Evolutionary conservation across 92 coral and sea anemone species (phyloP), one percentile per base, ranked within the genome.

Genomic region (Epizoanthus illoricatus): DNA sequence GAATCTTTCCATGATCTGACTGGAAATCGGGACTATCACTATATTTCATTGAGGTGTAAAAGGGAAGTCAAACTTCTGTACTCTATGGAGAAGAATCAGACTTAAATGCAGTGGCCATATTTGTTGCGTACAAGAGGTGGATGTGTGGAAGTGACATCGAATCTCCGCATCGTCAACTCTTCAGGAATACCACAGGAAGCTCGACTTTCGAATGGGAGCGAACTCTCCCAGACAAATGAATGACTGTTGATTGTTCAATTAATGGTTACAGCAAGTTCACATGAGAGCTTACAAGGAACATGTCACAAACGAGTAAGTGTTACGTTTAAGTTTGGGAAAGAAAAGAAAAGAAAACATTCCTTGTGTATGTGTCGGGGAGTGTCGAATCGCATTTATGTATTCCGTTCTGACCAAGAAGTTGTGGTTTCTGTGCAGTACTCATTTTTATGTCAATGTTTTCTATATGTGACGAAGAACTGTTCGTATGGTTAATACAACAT

Each of bases 261-360:
- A 52, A 72, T 72, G 76, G 33, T 72, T 49, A 52, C 76, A 47
- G 41, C 76, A 72, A 72, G 76, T 39, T 72, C 76, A 72, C 76
- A 52, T 72, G 76, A 72, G 76, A 72, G 62, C 62, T 1, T 72
- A 33, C 39, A 36, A 72, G 41, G 62, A 49, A 52, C 60, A 72
- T 72, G 76, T 72, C 76, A 72, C 76, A 72, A 72, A 72, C 40
- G 9, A 72, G 76, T 72, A 72, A 72, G 76, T 72, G 24, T 12
- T 72, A 52, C 62, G 42, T 4, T 21, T 15, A 16, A 52, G 5
- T 69, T 72, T 11, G 60, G 40, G 62, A 52, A 49, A 52, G 40
- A 21, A 52, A 49, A 52, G 40, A 21, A 52, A 54, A 23, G 61
- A 72, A 8, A 49, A 72, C 60, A 21, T 72, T 36, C 19, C 54